Evolutionary conservation across 2,797 vertebrate species (phyloP), one percentile per base, ranked within the genome.

Genomic region (Limosa lapponica): DNA sequence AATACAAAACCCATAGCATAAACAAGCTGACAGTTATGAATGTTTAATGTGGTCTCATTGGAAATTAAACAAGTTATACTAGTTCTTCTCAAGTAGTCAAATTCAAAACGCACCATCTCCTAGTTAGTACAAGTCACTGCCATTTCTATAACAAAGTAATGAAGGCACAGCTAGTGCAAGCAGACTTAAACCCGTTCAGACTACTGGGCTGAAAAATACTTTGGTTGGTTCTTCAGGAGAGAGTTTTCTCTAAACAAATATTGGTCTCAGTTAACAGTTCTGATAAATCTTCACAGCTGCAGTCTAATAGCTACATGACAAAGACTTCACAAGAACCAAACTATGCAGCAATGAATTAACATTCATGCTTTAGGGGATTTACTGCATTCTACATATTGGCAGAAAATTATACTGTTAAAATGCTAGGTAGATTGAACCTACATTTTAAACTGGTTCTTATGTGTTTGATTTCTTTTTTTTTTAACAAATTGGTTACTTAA

Each of bases 281-380:
- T 95, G 92, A 89, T 97, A 97, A 98, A 98, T 98, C 98, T 98
- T 98, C 97, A 98, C 97, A 99, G 98, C 98, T 98, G 98, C 98
- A 99, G 98, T 99, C 98, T 98, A 99, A 98, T 98, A 99, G 98
- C 98, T 99, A 99, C 97, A 98, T 98, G 98, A 98, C 98, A 98
- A 98, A 98, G 98, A 99, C 98, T 98, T 98, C 98, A 99, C 98
- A 98, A 99, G 98, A 99, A 99, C 98, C 98, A 98, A 99, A 99
- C 98, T 99, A 99, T 97, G 98, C 98, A 99, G 98, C 98, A 98
- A 98, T 98, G 98, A 99, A 98, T 98, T 97, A 98, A 99, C 98
- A 98, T 98, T 99, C 99, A 99, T 99, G 98, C 97, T 97, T 98
- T 91, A 96, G 86, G 96, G 95, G 91, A 97, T 97, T 97, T 97